Evolutionary conservation across 2,113 vertebrate species (phyloP).

Genomic region (Arizona elegans): DNA sequence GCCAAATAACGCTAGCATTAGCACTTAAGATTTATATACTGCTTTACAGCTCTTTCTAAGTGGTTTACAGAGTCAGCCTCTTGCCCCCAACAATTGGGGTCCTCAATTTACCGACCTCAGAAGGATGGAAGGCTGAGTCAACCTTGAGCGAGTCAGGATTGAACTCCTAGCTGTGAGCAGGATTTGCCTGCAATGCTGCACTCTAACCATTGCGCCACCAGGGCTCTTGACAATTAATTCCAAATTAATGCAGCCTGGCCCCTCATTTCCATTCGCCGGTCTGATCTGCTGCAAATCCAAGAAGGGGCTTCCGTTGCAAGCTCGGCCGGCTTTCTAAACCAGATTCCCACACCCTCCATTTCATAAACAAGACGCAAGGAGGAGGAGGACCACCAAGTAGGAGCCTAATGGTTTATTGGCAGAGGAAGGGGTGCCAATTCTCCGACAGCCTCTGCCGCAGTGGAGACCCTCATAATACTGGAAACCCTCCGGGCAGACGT

Average conservation of each 20-base stretch:
- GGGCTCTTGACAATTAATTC: background rate
- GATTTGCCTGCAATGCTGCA: background rate
- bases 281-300: background rate
- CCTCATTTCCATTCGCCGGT: background rate
- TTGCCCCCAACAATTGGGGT: background rate
- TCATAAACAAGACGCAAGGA: background rate
- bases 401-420: conserved; percentile 72
- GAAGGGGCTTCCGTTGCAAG: no score
- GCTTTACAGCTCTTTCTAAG: no score
- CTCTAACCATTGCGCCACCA: background rate
- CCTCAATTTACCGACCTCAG: background rate
- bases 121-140: background rate
- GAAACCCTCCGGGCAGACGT: conserved; percentile 51
- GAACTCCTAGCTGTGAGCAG: background rate
- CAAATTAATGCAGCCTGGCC: no score
- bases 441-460: conserved; percentile 57
- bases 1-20: no score
- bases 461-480: conserved; percentile 71
- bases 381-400: conserved; percentile 50
- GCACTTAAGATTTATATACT: no score
- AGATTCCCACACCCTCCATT: background rate
- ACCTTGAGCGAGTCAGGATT: background rate
- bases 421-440: conserved; percentile 64
- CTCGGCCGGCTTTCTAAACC: background rate
- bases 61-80: no score